Evolutionary conservation across 2,888 invertebrate species (phyloP).

Genomic region (Brachycybe producta): DNA sequence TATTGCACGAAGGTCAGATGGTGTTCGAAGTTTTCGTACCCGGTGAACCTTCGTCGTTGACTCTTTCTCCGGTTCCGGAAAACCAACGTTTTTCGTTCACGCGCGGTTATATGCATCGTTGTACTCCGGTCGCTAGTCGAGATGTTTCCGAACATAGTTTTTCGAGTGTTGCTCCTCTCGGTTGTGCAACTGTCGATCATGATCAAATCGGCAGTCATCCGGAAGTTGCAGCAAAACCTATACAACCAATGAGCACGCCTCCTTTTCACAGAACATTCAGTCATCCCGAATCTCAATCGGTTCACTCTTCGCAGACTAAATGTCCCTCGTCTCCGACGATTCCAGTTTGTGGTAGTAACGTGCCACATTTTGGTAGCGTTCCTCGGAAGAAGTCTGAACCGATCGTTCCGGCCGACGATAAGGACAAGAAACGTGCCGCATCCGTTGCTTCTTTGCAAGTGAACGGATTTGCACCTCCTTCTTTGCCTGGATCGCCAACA

Average conservation of each 20-base stretch:
- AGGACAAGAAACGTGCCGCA: slow-evolving; percentile 5
- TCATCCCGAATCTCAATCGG: slow-evolving; percentile 3
- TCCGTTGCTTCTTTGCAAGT: slow-evolving; percentile 12
- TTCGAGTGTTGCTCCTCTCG: slow-evolving; percentile 3
- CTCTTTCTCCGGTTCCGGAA: slow-evolving; percentile 40
- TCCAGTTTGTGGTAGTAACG: slow-evolving; percentile 7
- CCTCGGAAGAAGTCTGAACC: too few species aligned
- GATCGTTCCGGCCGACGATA: too few species aligned
- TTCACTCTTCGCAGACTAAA: not conserved
- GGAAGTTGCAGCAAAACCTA: too few species aligned
- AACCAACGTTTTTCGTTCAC: slow-evolving; percentile 5
- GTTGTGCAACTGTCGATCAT: not conserved
- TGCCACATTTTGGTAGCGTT: too few species aligned
- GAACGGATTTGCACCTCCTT: not conserved
- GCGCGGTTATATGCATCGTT: slow-evolving; percentile 12
- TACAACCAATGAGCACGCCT: too few species aligned
- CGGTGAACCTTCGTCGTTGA: slow-evolving; percentile 45
- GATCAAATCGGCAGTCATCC: not conserved
- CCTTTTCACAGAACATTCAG: slow-evolving; percentile 9
- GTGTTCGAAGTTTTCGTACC: slow-evolving; percentile 77
- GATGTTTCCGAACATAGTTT: slow-evolving; percentile 9
- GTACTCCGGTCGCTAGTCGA: slow-evolving; percentile 8
- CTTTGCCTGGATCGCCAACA: not conserved
- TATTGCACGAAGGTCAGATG: slow-evolving; percentile 69
- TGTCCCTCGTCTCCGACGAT: not conserved